Conservation (phyloP, 2,888 invertebrate species). For the Tryphoninae sp. region DNA sequence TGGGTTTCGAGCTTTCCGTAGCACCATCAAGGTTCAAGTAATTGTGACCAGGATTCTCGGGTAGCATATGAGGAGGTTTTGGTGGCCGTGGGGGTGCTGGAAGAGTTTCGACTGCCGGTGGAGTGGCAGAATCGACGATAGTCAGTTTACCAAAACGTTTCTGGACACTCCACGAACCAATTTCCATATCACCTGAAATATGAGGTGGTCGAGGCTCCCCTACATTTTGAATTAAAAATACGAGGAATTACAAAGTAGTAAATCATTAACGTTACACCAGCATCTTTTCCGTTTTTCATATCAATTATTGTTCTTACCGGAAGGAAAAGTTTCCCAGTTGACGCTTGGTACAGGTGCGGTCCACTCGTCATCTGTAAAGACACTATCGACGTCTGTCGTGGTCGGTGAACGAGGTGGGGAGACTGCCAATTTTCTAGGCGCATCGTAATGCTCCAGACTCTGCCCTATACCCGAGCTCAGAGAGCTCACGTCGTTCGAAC, state of each 20-base stretch:
- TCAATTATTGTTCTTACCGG: conserved; percentile 66
- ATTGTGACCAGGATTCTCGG: conserved; percentile 81
- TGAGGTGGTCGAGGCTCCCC: conserved; percentile 83
- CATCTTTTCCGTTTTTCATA: not conserved
- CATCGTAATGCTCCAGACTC: conserved; percentile 77
- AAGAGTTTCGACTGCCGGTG: conserved; percentile 77
- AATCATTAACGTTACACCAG: not conserved
- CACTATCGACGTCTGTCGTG: conserved; percentile 86
- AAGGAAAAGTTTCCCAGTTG: conserved; percentile 82
- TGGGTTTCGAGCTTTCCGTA: conserved; percentile 78
- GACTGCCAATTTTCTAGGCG: conserved; percentile 75
- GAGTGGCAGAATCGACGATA: conserved; percentile 75
- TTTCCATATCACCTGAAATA: conserved; percentile 84
- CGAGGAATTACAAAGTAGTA: not conserved
- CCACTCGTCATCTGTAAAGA: conserved; percentile 88
- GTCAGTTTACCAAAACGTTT: conserved; percentile 84
- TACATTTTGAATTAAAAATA: conserved; percentile 41
- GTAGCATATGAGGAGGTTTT: conserved; percentile 85
- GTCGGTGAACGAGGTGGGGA: conserved; percentile 84
- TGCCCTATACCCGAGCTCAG: conserved; percentile 75
- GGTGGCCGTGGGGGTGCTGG: conserved; percentile 89
- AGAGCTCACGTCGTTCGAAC: conserved; percentile 81
- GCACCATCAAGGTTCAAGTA: conserved; percentile 82
- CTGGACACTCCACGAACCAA: conserved; percentile 83
- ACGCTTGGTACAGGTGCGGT: conserved; percentile 82